Evolutionary conservation across 2,888 invertebrate genomes (phyloP).

Genomic region (Onthophagus sagittarius): DNA sequence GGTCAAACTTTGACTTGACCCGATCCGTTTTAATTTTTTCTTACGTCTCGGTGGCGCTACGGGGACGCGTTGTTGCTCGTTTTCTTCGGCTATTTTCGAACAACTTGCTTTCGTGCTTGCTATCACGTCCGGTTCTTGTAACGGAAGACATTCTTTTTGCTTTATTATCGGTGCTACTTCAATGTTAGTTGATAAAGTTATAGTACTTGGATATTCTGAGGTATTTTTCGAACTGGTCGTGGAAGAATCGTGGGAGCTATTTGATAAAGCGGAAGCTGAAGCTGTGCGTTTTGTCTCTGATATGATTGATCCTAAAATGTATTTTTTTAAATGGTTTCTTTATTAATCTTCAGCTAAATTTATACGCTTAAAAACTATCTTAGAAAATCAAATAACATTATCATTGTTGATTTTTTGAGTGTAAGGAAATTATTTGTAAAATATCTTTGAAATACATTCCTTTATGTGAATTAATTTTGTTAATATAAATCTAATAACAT

Average conservation of each 20-base stretch:
- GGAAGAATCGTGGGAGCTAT: conserved; percentile 45
- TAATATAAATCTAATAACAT: no score
- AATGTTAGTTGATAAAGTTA: conserved; percentile 34
- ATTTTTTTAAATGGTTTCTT: no score
- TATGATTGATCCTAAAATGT: conserved; percentile 12
- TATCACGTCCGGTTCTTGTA: conserved; percentile 88
- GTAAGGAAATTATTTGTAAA: no score
- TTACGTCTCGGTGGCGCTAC: conserved; percentile 78
- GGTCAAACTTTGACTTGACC: conserved; percentile 33
- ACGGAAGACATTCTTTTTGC: conserved; percentile 35
- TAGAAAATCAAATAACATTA: no score
- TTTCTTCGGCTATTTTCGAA: conserved; percentile 32
- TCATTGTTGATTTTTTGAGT: no score
- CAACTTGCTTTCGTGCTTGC: conserved; percentile 76
- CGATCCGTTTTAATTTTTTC: conserved; percentile 57
- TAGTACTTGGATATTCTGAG: conserved; percentile 45
- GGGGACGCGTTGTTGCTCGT: conserved; percentile 48
- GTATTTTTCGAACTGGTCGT: conserved; percentile 45
- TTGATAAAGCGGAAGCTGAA: conserved; percentile 43
- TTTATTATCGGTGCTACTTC: conserved; percentile 30
- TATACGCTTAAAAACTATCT: no score
- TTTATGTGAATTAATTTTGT: no score
- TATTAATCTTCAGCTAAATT: no score
- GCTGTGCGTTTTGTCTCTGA: conserved; percentile 36
- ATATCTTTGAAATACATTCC: no score